A percentile compares a stretch with the other conserved stretches of the same genome.
phyloP scores from a whole-genome alignment of 2,113 vertebrate species.

The Hippocampus guttulatus region DNA sequence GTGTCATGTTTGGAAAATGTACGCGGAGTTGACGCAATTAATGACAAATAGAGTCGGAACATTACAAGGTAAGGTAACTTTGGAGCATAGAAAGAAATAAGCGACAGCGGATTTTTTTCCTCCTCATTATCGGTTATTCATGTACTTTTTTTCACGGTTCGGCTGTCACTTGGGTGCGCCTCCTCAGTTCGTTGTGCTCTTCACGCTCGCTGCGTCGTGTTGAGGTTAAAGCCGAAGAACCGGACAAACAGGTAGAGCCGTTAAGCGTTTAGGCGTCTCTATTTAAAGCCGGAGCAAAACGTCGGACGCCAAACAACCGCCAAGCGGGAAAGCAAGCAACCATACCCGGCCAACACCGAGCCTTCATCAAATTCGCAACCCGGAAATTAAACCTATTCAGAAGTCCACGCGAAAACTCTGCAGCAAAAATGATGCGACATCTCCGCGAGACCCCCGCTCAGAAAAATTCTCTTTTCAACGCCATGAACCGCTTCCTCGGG shows the following conservation, averaged over 20 bases:
- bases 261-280: background rate
- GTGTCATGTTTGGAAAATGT: conserved; percentile 43
- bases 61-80: background rate
- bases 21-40: conserved; percentile 19
- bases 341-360: background rate
- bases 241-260: conserved; percentile 64
- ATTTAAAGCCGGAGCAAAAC: conserved; percentile 1
- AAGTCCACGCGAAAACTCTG: background rate
- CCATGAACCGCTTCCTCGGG: conserved; percentile 95
- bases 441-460: conserved; percentile 81
- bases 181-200: conserved; percentile 19
- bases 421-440: conserved; percentile 79
- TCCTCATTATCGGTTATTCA: background rate
- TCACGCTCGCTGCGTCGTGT: conserved; percentile 52
- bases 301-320: background rate
- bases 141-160: background rate
- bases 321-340: conserved; percentile 3
- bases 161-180: conserved; percentile 30
- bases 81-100: background rate
- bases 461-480: conserved; percentile 92
- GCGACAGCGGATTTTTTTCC: background rate
- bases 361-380: background rate
- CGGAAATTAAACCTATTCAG: background rate
- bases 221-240: conserved; percentile 33
- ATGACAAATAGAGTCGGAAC: background rate